phyloP scores from a whole-genome alignment of 2,888 invertebrate species.

The Phymatocera aterrima region DNA sequence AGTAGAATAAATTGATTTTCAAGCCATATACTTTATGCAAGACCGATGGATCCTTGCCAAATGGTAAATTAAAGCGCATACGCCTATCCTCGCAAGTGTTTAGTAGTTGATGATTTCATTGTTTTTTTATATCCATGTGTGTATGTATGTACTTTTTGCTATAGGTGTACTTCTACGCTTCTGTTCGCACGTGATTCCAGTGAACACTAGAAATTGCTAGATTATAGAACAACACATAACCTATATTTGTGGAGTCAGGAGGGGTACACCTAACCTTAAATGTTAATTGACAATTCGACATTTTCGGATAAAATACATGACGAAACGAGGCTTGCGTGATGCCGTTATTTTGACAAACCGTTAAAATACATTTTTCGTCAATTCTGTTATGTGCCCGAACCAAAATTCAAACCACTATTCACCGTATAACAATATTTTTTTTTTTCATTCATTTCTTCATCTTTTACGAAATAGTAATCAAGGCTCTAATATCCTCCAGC shows the following conservation, averaged over 20 bases:
- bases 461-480: too few species aligned
- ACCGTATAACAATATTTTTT: too few species aligned
- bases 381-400: not conserved
- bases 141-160: not conserved
- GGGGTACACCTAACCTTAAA: not conserved
- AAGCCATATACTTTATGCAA: constrained; percentile 39
- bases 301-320: not conserved
- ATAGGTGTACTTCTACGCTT: not conserved
- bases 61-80: constrained; percentile 52
- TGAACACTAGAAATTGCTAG: constrained; percentile 45
- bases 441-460: too few species aligned
- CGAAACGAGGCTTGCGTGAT: not conserved
- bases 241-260: too few species aligned
- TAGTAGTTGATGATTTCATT: not conserved
- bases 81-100: constrained; percentile 25
- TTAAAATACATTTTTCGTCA: not conserved
- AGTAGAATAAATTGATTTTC: constrained; percentile 49
- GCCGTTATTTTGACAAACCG: not conserved
- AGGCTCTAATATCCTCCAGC: too few species aligned
- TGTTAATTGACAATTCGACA: not conserved
- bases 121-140: too few species aligned
- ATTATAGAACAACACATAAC: constrained; percentile 31
- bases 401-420: not conserved
- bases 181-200: constrained; percentile 23
- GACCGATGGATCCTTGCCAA: constrained; percentile 49